phyloP scores from a whole-genome alignment of 2,113 vertebrate species.

The Acanthisitta chloris region DNA sequence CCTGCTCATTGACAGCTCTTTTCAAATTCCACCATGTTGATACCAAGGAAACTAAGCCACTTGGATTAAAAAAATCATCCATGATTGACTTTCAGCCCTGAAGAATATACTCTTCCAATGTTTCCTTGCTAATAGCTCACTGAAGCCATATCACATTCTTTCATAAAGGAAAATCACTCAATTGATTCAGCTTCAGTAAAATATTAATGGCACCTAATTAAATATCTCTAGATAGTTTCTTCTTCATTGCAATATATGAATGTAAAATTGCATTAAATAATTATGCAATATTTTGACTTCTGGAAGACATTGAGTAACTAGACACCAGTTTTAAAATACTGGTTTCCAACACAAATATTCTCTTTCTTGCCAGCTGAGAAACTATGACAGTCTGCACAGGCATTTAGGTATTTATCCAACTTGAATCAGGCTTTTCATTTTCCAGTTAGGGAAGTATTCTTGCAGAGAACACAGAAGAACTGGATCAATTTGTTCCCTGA shows the following conservation, averaged over 20 bases:
- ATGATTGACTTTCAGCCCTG: neutral
- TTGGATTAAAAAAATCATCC: neutral
- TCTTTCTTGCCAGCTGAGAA: neutral
- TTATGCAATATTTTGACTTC: slow-evolving; percentile 16
- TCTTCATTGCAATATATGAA: neutral
- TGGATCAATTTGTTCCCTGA: neutral
- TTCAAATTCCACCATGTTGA: neutral
- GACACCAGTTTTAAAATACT: neutral
- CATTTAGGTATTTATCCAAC: slow-evolving; percentile 1
- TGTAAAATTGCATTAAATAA: neutral
- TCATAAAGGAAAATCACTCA: neutral
- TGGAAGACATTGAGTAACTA: slow-evolving; percentile 30
- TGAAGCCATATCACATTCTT: neutral
- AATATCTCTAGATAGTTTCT: neutral
- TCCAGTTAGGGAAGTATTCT: neutral
- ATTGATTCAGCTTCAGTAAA: neutral
- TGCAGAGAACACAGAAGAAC: neutral
- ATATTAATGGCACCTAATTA: neutral
- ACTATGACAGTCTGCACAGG: neutral
- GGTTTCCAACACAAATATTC: slow-evolving; percentile 32
- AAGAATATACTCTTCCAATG: neutral
- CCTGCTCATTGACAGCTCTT: neutral
- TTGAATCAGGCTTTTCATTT: neutral
- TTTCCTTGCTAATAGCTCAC: neutral
- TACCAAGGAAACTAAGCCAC: neutral